Evolutionary conservation across 2,888 invertebrate species (phyloP).

Genomic region (Sinotaia quadrata): DNA sequence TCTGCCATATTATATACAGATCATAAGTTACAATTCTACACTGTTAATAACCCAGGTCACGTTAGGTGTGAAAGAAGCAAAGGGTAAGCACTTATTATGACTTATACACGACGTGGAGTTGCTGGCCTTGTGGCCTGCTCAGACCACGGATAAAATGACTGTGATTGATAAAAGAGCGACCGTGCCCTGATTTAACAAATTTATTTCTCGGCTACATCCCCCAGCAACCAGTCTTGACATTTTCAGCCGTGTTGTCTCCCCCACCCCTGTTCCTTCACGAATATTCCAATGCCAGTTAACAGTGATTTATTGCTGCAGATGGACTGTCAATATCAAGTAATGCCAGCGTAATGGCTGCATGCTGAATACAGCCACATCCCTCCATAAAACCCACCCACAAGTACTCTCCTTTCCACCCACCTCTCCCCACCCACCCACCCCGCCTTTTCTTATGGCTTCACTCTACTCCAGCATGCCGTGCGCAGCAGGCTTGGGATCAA

Average conservation of each 20-base stretch:
- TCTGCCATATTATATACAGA: no score
- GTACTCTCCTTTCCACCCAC: not conserved
- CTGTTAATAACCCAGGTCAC: no score
- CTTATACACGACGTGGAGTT: not conserved
- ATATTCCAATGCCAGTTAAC: constrained; percentile 30
- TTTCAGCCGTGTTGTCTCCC: constrained; percentile 1
- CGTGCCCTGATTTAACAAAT: not conserved
- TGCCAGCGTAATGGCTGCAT: constrained; percentile 20
- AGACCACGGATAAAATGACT: not conserved
- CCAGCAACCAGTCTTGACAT: not conserved
- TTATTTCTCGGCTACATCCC: not conserved
- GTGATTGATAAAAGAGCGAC: constrained; percentile 16
- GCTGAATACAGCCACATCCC: not conserved
- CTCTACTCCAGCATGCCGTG: constrained; percentile 8
- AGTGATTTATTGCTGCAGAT: constrained; percentile 33
- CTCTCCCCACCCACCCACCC: constrained; percentile 28
- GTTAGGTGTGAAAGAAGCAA: no score
- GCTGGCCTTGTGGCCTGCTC: no score
- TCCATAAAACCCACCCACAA: not conserved
- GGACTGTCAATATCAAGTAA: constrained; percentile 34
- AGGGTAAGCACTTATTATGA: constrained; percentile 24
- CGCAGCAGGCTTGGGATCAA: constrained; percentile 21
- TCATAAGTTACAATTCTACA: no score
- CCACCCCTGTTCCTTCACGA: constrained; percentile 10
- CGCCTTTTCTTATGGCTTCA: constrained; percentile 33